phyloP scores from a whole-genome alignment of 2,113 vertebrate genomes.

The Entelurus aequoreus region DNA sequence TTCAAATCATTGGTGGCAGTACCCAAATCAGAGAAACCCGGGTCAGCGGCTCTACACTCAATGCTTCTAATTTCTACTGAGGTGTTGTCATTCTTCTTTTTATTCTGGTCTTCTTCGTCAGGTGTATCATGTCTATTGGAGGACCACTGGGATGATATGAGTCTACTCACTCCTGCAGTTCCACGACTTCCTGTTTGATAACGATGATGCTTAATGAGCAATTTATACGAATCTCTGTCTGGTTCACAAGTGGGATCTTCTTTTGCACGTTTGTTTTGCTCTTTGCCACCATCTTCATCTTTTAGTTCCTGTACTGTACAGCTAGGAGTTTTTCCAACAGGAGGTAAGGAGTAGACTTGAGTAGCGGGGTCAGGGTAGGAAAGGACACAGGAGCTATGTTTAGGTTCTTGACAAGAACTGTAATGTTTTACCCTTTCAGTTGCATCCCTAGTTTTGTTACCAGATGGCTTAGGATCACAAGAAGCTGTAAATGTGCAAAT shows the following conservation, averaged over 20 bases:
- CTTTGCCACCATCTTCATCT: slow-evolving; percentile 15
- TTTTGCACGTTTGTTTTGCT: slow-evolving; percentile 18
- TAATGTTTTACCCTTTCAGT: slow-evolving; percentile 66
- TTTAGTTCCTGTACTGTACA: slow-evolving; percentile 12
- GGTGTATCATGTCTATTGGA: slow-evolving; percentile 32
- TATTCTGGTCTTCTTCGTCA: slow-evolving; percentile 43
- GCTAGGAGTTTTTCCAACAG: slow-evolving; percentile 4
- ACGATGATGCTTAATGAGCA: slow-evolving; percentile 58
- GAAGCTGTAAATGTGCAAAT: neutral
- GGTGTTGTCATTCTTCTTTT: slow-evolving; percentile 57
- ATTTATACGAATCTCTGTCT: slow-evolving; percentile 59
- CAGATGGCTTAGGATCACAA: slow-evolving; percentile 32
- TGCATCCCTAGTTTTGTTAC: slow-evolving; percentile 46
- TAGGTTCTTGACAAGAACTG: slow-evolving; percentile 28
- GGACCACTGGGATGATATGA: slow-evolving; percentile 45
- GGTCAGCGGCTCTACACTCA: slow-evolving; percentile 33
- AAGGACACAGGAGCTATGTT: slow-evolving; percentile 3
- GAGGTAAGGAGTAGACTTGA: neutral
- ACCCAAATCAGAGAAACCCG: slow-evolving; percentile 36
- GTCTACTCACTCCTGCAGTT: slow-evolving; percentile 43
- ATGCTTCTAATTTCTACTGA: slow-evolving; percentile 27
- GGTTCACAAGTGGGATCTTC: slow-evolving; percentile 29
- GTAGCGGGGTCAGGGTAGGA: neutral
- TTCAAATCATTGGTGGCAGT: slow-evolving; percentile 75
- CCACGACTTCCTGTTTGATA: slow-evolving; percentile 40